Evolutionary conservation across 2,113 vertebrate genomes (phyloP), one percentile per base, ranked within the genome.

Genomic region (Gobio gobio): DNA sequence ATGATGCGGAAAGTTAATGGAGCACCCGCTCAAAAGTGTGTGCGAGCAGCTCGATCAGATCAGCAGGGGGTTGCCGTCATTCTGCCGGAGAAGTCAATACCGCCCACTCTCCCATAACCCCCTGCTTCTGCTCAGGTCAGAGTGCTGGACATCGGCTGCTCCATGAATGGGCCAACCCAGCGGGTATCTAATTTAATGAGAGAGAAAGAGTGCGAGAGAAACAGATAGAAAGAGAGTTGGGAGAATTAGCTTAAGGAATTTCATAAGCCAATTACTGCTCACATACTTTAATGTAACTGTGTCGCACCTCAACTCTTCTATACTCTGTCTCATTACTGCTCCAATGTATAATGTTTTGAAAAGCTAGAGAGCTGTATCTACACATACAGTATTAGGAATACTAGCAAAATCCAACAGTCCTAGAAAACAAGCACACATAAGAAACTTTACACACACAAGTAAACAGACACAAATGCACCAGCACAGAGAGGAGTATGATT

Each of bases 121-220:
- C 87, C 85, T 91, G 91, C 88, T 92, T 90, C 85, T 58, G 85
- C 85, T 89, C 86, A 89, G 91, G 87, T 88, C 89, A 92, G 84
- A 90, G 87, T 89, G 87, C 86, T 84, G 91, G 90, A 86, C 87
- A 76, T 47, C 56, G 84, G 54, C 79, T 82, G 70, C 74, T 78
- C 59, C 13, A 24, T 56, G 61, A 92, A 88, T 77, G 40, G 89
- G 89, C 88, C 82, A 72, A 76, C 91, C 74, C 91, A 94, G 93
- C 90, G 91, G 26, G 92, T 40, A 83, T 90, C 91, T 93, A 92
- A 92, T 93, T 93, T 94, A 93, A 94, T 93, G 92, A 92, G 91
- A 88, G 58, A 73, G 74, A 86, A 29, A 72, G 83, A 76, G 73
- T 86, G 84, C 88, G 86, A 87, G 20, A 87, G 83, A 85, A 77